Evolutionary conservation across 2,113 vertebrate genomes (phyloP).

Genomic region (Taurulus bubalis): DNA sequence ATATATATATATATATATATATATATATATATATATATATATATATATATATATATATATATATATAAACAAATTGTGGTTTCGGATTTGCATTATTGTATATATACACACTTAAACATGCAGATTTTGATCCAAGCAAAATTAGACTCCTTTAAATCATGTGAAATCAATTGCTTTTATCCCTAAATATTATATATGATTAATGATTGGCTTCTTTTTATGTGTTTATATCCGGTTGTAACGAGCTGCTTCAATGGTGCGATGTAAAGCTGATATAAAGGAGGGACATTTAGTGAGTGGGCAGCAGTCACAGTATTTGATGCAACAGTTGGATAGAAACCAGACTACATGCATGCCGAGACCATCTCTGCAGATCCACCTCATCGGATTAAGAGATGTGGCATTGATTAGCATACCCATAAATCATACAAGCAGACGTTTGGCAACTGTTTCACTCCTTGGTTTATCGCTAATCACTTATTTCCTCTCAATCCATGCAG

Average conservation of each 20-base stretch:
- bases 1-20: no score
- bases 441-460: conserved; percentile 16
- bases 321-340: conserved; percentile 16
- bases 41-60: neutral
- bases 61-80: neutral
- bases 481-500: neutral
- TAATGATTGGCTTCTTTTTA: neutral
- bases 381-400: conserved; percentile 50
- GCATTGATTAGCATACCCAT: conserved; percentile 41
- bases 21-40: no score
- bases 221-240: conserved; percentile 5
- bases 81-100: conserved; percentile 9
- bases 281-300: conserved; percentile 9
- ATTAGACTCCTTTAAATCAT: conserved; percentile 40
- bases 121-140: conserved; percentile 27
- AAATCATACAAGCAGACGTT: conserved; percentile 17
- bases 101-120: neutral
- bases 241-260: conserved; percentile 14
- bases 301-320: conserved; percentile 17
- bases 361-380: conserved; percentile 11
- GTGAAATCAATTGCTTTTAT: conserved; percentile 45
- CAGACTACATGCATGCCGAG: conserved; percentile 10
- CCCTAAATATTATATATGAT: neutral
- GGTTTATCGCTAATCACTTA: conserved; percentile 6
- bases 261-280: conserved; percentile 3